These are phyloP conservation scores for Achlya flavicornis DNA, from an alignment of 2,888 invertebrate species.

Conservation along the genomic window DNA sequence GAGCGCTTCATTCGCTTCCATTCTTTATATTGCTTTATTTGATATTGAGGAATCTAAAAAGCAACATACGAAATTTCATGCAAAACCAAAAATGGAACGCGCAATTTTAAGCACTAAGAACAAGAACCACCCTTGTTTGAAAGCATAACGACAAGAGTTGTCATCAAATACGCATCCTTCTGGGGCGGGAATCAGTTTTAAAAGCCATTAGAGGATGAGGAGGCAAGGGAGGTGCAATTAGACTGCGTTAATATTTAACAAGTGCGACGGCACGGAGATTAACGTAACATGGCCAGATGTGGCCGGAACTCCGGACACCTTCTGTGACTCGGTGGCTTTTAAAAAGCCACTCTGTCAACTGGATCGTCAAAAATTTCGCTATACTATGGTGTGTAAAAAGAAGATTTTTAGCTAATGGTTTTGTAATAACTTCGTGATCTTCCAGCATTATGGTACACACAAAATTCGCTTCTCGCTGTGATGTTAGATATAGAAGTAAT, in stretches of 20 bases:
- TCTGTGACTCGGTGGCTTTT: slow-evolving; percentile 59
- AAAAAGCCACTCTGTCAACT: slow-evolving; percentile 72
- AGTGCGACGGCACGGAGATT: slow-evolving; percentile 78
- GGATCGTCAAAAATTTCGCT: slow-evolving; percentile 72
- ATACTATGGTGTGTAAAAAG: slow-evolving; percentile 52
- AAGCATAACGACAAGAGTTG: slow-evolving; percentile 70
- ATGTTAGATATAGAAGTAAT: no score
- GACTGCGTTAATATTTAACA: slow-evolving; percentile 84
- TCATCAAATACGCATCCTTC: slow-evolving; percentile 83
- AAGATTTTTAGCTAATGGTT: slow-evolving; percentile 60
- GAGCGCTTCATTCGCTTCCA: no score
- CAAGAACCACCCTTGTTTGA: slow-evolving; percentile 48
- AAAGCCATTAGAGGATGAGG: slow-evolving; percentile 79
- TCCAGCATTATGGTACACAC: slow-evolving; percentile 22
- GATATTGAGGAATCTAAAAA: neutral
- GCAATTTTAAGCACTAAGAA: slow-evolving; percentile 23
- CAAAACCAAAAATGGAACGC: slow-evolving; percentile 24
- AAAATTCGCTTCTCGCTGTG: no score
- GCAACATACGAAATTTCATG: neutral
- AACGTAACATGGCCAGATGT: slow-evolving; percentile 72
- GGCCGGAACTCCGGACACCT: slow-evolving; percentile 67
- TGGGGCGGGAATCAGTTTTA: slow-evolving; percentile 82
- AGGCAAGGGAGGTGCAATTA: slow-evolving; percentile 73
- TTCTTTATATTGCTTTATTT: neutral
- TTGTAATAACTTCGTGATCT: slow-evolving; percentile 48